Base-by-base conservation (phyloP, 1,140 invertebrate genomes). In the Eueides isabella region DNA sequence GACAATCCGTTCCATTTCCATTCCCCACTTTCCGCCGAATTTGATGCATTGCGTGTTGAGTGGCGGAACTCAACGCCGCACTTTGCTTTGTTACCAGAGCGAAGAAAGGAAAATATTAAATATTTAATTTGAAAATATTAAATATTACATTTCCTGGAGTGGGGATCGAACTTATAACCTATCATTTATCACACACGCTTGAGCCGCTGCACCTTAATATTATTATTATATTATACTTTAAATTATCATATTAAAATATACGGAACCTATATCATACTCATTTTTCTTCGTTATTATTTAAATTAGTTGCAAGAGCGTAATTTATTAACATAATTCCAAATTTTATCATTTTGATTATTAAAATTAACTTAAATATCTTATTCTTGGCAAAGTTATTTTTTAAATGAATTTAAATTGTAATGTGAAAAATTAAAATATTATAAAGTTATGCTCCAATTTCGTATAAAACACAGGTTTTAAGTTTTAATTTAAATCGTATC, bases 401-500 rank as follows among this genome's bases (percentile, higher is more conserved):
- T 30, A 26, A 67, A 69, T 69, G 48, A 61, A 69, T 69, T 69
- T 55, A 69, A 61, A 61, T 61, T 4, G 31, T 35, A 69, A 23
- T 55, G 33, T 69, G 19, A n/a, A 31, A 69, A 69, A 61, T 69
- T 69, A 61, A 69, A 69, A 69, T 69, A 69, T 48, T 69, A 61
- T 28, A 30, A 41, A 62, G 0, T 38, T 66, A 62, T 67, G 72
- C 72, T 68, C 72, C 28, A 63, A 68, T 73, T 68, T 73, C 11
- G 35, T 35, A 63, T 44, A 61, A 68, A 31, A 29, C 35, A 68
- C 16, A 41, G 14, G 35, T 64, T 62, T 61, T 61, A 38, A 73
- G 67, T 12, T 73, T 62, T 67, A 38, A 73, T 73, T 61, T 63
- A 63, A 73, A 73, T 73, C 38, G 55, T 31, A 73, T 73, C 72